Evolutionary conservation across 2,113 vertebrate genomes (phyloP).

Genomic region (Zapus hudsonius): DNA sequence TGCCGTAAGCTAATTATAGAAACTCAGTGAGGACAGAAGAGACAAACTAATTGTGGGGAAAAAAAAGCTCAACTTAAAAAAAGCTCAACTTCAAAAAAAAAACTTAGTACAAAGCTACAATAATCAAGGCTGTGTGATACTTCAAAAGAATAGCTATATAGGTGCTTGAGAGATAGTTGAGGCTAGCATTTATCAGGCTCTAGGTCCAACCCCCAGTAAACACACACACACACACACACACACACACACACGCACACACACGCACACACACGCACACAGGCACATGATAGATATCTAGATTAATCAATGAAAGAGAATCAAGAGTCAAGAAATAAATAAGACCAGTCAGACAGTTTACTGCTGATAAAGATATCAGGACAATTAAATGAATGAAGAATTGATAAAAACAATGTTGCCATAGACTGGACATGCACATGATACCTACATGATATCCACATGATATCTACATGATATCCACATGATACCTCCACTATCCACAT

Average conservation of each 20-base stretch:
- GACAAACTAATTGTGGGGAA: not conserved
- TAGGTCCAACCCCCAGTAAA: not conserved
- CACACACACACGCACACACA: not conserved
- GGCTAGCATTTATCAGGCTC: too few species aligned
- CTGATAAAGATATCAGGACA: not conserved
- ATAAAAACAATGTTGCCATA: not conserved
- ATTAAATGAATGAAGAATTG: not conserved
- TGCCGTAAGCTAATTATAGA: not conserved
- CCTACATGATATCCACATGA: too few species aligned
- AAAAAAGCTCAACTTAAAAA: too few species aligned
- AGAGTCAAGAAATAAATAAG: not conserved
- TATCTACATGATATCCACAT: too few species aligned
- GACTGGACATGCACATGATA: not conserved
- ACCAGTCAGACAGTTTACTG: not conserved
- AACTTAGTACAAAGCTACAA: constrained; percentile 1
- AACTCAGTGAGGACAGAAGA: not conserved
- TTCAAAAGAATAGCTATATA: not conserved
- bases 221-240: not conserved
- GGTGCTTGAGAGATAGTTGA: not conserved
- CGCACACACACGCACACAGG: not conserved
- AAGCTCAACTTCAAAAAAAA: too few species aligned
- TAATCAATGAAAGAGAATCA: not conserved
- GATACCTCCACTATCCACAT: too few species aligned
- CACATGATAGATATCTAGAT: not conserved
- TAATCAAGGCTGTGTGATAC: not conserved